Evolutionary conservation across 2,888 invertebrate species (phyloP).

Genomic region (Adelognathus sp.): DNA sequence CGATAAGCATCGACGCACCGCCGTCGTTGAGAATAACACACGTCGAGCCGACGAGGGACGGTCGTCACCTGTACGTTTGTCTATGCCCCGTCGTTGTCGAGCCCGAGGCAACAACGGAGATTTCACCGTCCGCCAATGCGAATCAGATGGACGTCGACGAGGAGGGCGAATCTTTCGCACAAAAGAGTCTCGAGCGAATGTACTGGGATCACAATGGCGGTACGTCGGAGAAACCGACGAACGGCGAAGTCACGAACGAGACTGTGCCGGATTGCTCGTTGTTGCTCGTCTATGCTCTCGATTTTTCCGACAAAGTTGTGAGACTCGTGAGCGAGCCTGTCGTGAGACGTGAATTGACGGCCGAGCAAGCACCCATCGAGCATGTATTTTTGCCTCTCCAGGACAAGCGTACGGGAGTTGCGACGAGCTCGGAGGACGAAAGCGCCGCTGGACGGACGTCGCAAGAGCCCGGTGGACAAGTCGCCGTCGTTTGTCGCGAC

Average conservation of each 20-base stretch:
- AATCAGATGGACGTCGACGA: slow-evolving; percentile 79
- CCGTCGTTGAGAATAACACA: slow-evolving; percentile 73
- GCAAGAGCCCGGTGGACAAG: slow-evolving; percentile 81
- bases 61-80: slow-evolving; percentile 75
- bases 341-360: slow-evolving; percentile 84
- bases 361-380: slow-evolving; percentile 87
- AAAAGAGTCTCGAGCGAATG: slow-evolving; percentile 80
- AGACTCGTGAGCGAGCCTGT: slow-evolving; percentile 85
- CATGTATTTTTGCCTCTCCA: slow-evolving; percentile 86
- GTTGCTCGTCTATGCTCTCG: slow-evolving; percentile 84
- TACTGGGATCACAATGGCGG: slow-evolving; percentile 85
- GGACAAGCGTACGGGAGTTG: slow-evolving; percentile 71
- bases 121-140: slow-evolving; percentile 74
- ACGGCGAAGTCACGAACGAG: slow-evolving; percentile 82
- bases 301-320: slow-evolving; percentile 82
- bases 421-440: slow-evolving; percentile 20
- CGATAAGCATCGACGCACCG: slow-evolving; percentile 74
- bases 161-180: slow-evolving; percentile 75
- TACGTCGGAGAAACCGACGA: slow-evolving; percentile 83
- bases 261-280: slow-evolving; percentile 77
- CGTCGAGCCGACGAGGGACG: slow-evolving; percentile 74
- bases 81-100: slow-evolving; percentile 65
- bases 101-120: slow-evolving; percentile 64
- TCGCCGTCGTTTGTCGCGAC: slow-evolving; percentile 89
- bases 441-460: slow-evolving; percentile 44